These are phyloP conservation scores for Chelonoidis abingdonii DNA, from an alignment of 2,113 vertebrate genomes.

Conservation along the genomic window DNA sequence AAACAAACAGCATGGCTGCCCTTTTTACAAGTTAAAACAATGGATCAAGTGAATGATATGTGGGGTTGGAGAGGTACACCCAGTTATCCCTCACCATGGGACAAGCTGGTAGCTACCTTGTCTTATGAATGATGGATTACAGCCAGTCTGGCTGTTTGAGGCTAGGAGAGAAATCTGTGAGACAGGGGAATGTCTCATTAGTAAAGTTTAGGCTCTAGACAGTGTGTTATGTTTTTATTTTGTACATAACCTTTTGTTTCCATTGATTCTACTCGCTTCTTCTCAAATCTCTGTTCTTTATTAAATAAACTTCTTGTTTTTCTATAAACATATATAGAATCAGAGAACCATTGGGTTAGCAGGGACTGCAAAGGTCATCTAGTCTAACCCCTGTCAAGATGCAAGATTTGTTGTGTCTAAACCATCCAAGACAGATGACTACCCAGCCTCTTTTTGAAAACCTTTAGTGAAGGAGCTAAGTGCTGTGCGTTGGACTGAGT, in stretches of 20 bases:
- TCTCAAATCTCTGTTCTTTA: not conserved
- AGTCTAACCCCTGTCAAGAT: not conserved
- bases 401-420: not conserved
- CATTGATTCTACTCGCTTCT: not conserved
- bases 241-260: not conserved
- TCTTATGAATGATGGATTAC: not conserved
- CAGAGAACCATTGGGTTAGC: not conserved
- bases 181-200: not conserved
- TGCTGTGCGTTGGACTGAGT: not conserved
- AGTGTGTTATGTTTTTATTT: not conserved
- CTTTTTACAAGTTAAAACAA: not conserved
- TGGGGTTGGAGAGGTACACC: not conserved
- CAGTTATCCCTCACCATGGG: not conserved
- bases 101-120: not conserved
- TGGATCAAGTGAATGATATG: not conserved
- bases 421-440: not conserved
- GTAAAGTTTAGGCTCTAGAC: not conserved
- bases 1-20: not conserved
- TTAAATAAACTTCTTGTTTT: not conserved
- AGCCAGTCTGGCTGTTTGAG: not conserved
- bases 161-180: not conserved
- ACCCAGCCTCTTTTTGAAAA: not conserved
- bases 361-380: not conserved
- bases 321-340: not conserved
- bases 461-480: not conserved